Conservation (phyloP, 2,888 invertebrate species). For the Cataglyphis rosenhaueri region DNA sequence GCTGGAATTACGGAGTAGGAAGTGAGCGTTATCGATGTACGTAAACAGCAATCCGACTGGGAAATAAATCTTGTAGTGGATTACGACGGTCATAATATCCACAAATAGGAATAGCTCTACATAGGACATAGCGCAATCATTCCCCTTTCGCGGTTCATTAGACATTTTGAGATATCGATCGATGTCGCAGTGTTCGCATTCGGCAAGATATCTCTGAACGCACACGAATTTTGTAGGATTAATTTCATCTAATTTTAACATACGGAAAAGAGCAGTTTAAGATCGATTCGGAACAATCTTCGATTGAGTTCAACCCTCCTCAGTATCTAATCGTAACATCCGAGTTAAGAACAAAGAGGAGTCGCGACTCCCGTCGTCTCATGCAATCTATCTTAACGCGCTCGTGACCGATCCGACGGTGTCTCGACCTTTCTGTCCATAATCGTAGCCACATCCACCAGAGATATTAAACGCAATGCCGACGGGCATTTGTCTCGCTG, state of each 20-base stretch:
- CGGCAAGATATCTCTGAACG: slow-evolving; percentile 9
- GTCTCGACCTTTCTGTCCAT: slow-evolving; percentile 20
- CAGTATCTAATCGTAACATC: slow-evolving; percentile 5
- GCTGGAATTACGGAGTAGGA: slow-evolving; percentile 5
- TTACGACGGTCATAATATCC: slow-evolving; percentile 75
- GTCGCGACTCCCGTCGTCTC: background rate
- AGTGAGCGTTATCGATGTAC: slow-evolving; percentile 45
- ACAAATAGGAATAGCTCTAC: slow-evolving; percentile 72
- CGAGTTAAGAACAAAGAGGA: background rate
- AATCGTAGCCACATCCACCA: background rate
- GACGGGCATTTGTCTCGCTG: slow-evolving; percentile 18
- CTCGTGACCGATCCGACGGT: slow-evolving; percentile 20
- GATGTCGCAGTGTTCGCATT: slow-evolving; percentile 49
- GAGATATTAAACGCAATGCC: slow-evolving; percentile 39
- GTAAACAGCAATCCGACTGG: slow-evolving; percentile 64
- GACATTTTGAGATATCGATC: slow-evolving; percentile 69
- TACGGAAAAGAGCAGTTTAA: background rate
- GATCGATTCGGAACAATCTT: background rate
- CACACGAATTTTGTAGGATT: slow-evolving; percentile 3
- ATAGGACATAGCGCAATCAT: slow-evolving; percentile 43
- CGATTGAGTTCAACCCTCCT: background rate
- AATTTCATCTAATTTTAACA: background rate
- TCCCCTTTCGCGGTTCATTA: slow-evolving; percentile 70
- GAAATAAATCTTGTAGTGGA: slow-evolving; percentile 74
- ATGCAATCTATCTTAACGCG: background rate